A percentile compares a stretch with the other conserved stretches of the same genome.
Evolutionary conservation across 2,113 vertebrate genomes (phyloP).

Genomic region (Oryzias melastigma): DNA sequence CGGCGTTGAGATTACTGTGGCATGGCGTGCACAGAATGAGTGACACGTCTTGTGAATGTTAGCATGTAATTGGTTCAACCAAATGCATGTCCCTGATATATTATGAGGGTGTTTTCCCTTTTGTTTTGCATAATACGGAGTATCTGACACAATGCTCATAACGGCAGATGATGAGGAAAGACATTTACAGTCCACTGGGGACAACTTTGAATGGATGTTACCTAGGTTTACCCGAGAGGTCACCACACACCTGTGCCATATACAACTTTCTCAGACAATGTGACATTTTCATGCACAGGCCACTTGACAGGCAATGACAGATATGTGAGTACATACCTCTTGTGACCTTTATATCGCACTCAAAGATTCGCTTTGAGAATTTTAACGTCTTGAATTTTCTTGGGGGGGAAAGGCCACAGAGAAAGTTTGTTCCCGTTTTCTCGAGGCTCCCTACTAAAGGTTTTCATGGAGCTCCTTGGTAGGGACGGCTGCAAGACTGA

Average conservation of each 20-base stretch:
- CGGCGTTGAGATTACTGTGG: constrained; percentile 45
- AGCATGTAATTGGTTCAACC: constrained; percentile 65
- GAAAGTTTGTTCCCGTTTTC: constrained; percentile 33
- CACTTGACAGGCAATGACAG: constrained; percentile 39
- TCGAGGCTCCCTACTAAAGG: constrained; percentile 35
- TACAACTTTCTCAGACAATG: constrained; percentile 45
- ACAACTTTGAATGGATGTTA: constrained; percentile 57
- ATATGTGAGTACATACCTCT: constrained; percentile 41
- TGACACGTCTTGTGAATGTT: constrained; percentile 66
- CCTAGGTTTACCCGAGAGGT: constrained; percentile 58
- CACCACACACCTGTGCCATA: constrained; percentile 39
- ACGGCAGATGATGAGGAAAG: constrained; percentile 31
- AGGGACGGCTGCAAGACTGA: constrained; percentile 45
- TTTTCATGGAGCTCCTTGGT: constrained; percentile 54
- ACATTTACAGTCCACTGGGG: constrained; percentile 28
- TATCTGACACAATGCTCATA: constrained; percentile 44
- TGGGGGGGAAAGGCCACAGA: constrained; percentile 40
- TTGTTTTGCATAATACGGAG: constrained; percentile 33
- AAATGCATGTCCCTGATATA: constrained; percentile 31
- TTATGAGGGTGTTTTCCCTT: constrained; percentile 21
- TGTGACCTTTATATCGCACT: constrained; percentile 55
- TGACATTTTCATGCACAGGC: constrained; percentile 68
- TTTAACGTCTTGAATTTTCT: constrained; percentile 39
- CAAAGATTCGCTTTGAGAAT: constrained; percentile 39
- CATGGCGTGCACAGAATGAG: constrained; percentile 30